Base-by-base conservation (phyloP, 2,797 vertebrate species). In the Gobio occitaniae region DNA sequence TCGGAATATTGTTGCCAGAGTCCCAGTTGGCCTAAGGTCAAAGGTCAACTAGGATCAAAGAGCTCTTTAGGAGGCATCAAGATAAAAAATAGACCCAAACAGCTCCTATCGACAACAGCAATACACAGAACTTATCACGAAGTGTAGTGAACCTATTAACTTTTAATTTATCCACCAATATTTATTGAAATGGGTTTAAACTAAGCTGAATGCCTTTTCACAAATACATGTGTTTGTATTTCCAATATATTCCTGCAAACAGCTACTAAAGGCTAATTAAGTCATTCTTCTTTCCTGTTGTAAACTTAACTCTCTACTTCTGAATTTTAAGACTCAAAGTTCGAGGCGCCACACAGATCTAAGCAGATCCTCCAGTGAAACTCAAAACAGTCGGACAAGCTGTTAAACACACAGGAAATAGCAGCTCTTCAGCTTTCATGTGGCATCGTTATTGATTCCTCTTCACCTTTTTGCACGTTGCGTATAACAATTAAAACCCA, bases 341-440 rank as follows among this genome's bases (percentile, higher is more conserved):
- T 19, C 1, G n/a, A 74, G 87, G 85, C 81, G 65, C 83, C 87
- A 80, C 63, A 74, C 56, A 32, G 81, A 87, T 80, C 76, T 76
- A 75, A 85, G 79, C 63, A 78, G 72, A 47, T 82, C 82, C 48
- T 71, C 79, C 88, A 88, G 83, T 90, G 85, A 89, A 91, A 91
- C 78, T 85, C 84, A 63, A 90, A 86, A 84, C 85, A 87, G 83
- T 85, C 44, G 25, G 86, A 78, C 79, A 71, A 76, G 70, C 63
- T 29, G 63, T 87, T 79, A 81, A 86, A 84, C 48, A 17, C 79
- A 80, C 87, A 89, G 87, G 88, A 91, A 90, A 86, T 44, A 11
- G 87, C 78, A 85, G 84, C 59, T 84, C 74, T 85, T 72, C 85
- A 47, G 61, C n/a, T 3, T 88, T 89, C 89, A 89, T 86, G 78